A percentile compares a stretch with the other conserved stretches of the same genome.
phyloP scores from a whole-genome alignment of 2,113 vertebrate genomes.

The Anguilla japonica region DNA sequence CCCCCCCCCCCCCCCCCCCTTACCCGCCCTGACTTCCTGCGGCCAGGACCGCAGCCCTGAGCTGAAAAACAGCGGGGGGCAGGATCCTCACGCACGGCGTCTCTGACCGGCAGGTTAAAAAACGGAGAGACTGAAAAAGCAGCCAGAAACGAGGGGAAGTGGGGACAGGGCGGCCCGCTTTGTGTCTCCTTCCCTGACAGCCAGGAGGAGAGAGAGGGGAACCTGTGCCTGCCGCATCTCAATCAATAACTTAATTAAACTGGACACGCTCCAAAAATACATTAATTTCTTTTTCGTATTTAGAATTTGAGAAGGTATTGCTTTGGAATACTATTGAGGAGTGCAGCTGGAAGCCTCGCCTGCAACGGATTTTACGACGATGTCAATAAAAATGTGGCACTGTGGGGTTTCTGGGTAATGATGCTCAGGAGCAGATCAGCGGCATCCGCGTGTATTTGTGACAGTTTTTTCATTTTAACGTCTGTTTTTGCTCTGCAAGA shows the following conservation, averaged over 20 bases:
- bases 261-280: conserved; percentile 10
- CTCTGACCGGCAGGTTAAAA: background rate
- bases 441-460: conserved; percentile 51
- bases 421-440: conserved; percentile 40
- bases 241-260: conserved; percentile 15
- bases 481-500: conserved; percentile 35
- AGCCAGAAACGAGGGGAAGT: background rate
- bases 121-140: background rate
- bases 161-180: background rate
- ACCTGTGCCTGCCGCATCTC: background rate
- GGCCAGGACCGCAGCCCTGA: background rate
- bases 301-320: background rate
- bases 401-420: background rate
- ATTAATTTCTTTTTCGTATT: background rate
- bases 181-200: background rate
- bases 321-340: background rate
- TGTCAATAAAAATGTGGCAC: background rate
- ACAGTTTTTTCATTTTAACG: conserved; percentile 68
- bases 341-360: background rate
- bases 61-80: background rate
- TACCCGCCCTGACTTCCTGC: background rate
- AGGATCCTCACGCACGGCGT: background rate
- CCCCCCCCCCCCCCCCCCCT: background rate
- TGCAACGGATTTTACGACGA: background rate
- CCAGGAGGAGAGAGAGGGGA: background rate